Percentiles rank a stretch among this genome's conserved stretches.
These are phyloP conservation scores for Drosophila dives DNA, from an alignment of 2,888 invertebrate genomes.

Conservation along the genomic window DNA sequence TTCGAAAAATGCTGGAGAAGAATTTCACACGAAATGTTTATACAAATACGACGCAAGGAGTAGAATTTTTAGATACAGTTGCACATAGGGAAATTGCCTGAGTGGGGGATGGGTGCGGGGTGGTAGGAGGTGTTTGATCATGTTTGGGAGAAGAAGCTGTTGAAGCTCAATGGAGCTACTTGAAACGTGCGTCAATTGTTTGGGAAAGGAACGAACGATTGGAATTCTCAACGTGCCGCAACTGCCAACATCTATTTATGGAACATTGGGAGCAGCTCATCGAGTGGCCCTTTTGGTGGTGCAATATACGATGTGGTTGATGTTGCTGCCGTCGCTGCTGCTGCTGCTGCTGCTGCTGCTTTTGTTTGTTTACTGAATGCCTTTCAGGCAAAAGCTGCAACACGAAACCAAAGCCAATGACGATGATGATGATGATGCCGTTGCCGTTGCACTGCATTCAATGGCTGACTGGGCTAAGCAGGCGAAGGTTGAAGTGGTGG, in stretches of 20 bases:
- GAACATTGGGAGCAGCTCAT: slow-evolving; percentile 62
- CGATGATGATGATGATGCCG: not conserved
- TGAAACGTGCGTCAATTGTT: slow-evolving; percentile 77
- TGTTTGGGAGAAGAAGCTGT: not conserved
- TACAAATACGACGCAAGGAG: slow-evolving; percentile 3
- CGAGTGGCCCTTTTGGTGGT: slow-evolving; percentile 52
- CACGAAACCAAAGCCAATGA: slow-evolving; percentile 42
- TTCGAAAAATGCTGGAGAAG: slow-evolving; percentile 17
- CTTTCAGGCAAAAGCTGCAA: slow-evolving; percentile 38
- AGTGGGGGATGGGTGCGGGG: not conserved
- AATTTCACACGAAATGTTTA: slow-evolving; percentile 43
- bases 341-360: slow-evolving; percentile 26
- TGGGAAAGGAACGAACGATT: slow-evolving; percentile 50
- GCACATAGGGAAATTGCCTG: slow-evolving; percentile 1
- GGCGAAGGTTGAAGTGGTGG: not conserved
- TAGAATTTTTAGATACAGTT: slow-evolving; percentile 14
- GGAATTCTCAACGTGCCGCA: slow-evolving; percentile 61
- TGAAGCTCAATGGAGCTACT: slow-evolving; percentile 45
- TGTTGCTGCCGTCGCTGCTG: slow-evolving; percentile 4
- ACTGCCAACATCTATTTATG: slow-evolving; percentile 66
- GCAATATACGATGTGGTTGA: slow-evolving; percentile 44
- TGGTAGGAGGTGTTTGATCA: not conserved
- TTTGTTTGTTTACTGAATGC: slow-evolving; percentile 57
- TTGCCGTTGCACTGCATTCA: slow-evolving; percentile 61
- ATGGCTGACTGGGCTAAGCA: slow-evolving; percentile 28